Conservation (phyloP, 2,888 invertebrate genomes). For the Chalcis sispes region DNA sequence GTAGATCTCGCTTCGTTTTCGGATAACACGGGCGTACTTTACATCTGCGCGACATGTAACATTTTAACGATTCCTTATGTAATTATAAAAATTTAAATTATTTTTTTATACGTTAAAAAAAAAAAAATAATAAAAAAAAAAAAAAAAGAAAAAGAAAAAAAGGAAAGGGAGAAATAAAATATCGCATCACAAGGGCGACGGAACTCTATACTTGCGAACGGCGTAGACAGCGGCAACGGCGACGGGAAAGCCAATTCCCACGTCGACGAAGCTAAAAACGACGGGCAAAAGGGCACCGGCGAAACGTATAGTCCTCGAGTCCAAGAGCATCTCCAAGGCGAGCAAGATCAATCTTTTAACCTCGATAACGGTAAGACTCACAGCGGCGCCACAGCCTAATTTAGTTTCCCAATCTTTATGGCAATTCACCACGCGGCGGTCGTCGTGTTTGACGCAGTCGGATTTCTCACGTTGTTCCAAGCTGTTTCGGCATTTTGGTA, state of each 20-base stretch:
- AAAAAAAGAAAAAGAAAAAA: too few species aligned
- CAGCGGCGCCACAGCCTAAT: conserved; percentile 65
- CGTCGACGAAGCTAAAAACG: conserved; percentile 65
- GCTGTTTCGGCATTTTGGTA: background rate
- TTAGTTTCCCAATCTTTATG: conserved; percentile 64
- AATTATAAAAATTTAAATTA: background rate
- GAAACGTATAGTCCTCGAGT: conserved; percentile 69
- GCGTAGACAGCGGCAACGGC: conserved; percentile 65
- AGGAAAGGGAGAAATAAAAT: too few species aligned
- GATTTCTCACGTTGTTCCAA: background rate
- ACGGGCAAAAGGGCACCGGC: conserved; percentile 68
- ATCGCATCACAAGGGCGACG: background rate
- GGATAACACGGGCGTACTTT: conserved; percentile 60
- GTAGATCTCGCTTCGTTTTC: conserved; percentile 54
- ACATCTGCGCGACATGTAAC: conserved; percentile 57
- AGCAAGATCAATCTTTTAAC: conserved; percentile 69
- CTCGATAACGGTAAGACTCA: conserved; percentile 68
- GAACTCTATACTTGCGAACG: conserved; percentile 66
- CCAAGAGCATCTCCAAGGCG: conserved; percentile 67
- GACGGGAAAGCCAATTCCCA: conserved; percentile 66
- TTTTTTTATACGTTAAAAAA: background rate
- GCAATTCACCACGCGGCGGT: background rate
- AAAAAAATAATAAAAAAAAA: background rate
- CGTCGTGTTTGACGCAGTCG: background rate
- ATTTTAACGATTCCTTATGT: background rate